A percentile compares a stretch with the other conserved stretches of the same genome.
Conservation (phyloP, 2,888 invertebrate genomes). For the Sminthurinus aureus region DNA sequence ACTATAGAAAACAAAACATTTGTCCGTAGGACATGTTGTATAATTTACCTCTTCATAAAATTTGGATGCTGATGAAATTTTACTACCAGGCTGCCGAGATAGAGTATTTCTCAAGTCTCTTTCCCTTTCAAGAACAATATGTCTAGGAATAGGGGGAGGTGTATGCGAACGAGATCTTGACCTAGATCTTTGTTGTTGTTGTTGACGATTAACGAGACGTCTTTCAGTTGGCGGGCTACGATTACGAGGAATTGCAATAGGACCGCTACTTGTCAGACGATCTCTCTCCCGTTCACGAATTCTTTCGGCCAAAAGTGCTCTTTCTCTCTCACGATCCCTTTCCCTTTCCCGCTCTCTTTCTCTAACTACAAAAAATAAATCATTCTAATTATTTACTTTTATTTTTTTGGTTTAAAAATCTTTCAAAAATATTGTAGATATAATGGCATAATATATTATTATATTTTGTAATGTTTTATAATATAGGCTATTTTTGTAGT, state of each 20-base stretch:
- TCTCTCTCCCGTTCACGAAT: background rate
- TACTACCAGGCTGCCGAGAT: slow-evolving; percentile 49
- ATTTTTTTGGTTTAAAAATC: too few relatives aligned
- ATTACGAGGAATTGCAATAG: slow-evolving; percentile 3
- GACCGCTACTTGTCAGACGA: background rate
- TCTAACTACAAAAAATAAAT: background rate
- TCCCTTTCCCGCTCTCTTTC: slow-evolving; percentile 7
- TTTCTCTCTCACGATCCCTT: background rate
- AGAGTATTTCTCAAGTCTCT: slow-evolving; percentile 50
- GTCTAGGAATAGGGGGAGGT: slow-evolving; percentile 54
- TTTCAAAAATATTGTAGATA: too few relatives aligned
- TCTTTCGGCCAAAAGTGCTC: background rate
- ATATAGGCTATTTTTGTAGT: too few relatives aligned
- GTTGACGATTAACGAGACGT: background rate
- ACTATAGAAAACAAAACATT: background rate
- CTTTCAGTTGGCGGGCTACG: slow-evolving; percentile 13
- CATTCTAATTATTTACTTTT: background rate
- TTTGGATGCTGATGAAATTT: slow-evolving; percentile 32
- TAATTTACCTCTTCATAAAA: slow-evolving; percentile 37
- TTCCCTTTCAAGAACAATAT: slow-evolving; percentile 40
- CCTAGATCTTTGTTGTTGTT: slow-evolving; percentile 16
- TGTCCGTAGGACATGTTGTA: background rate
- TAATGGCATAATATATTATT: too few relatives aligned
- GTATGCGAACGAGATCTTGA: slow-evolving; percentile 46
- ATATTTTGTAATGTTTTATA: too few relatives aligned